Evolutionary conservation across 2,888 invertebrate species (phyloP).

Genomic region (Agrochola lychnidis): DNA sequence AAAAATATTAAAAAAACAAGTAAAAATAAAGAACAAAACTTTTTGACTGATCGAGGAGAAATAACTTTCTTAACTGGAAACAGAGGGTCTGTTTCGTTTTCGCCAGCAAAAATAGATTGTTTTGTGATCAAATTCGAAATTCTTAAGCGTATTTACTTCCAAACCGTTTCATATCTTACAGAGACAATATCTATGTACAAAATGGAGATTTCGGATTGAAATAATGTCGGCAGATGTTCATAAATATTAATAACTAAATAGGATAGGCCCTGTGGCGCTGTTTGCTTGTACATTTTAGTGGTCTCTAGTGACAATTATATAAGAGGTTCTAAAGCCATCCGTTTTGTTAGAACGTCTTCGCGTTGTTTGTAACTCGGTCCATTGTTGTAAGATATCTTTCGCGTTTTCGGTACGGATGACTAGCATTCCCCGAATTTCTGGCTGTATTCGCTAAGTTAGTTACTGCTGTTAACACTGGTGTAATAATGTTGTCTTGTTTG

Average conservation of each 20-base stretch:
- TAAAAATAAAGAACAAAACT: slow-evolving; percentile 71
- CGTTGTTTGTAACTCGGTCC: slow-evolving; percentile 35
- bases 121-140: slow-evolving; percentile 69
- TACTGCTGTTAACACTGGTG: slow-evolving; percentile 6
- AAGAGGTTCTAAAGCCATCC: slow-evolving; percentile 39
- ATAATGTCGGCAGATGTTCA: slow-evolving; percentile 68
- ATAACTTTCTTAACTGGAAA: slow-evolving; percentile 70
- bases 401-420: slow-evolving; percentile 23
- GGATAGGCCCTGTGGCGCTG: slow-evolving; percentile 38
- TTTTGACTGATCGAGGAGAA: slow-evolving; percentile 79
- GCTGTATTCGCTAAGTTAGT: slow-evolving; percentile 3
- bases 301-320: slow-evolving; percentile 57
- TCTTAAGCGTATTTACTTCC: slow-evolving; percentile 67
- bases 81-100: slow-evolving; percentile 51
- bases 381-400: slow-evolving; percentile 37
- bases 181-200: slow-evolving; percentile 68
- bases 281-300: slow-evolving; percentile 57
- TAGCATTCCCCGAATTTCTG: slow-evolving; percentile 39
- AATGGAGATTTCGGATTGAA: slow-evolving; percentile 67
- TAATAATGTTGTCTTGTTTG: slow-evolving; percentile 26
- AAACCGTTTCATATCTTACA: slow-evolving; percentile 72
- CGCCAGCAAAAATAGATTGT: slow-evolving; percentile 64
- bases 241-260: slow-evolving; percentile 70
- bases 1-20: slow-evolving; percentile 73
- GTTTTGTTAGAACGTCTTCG: slow-evolving; percentile 31